Conservation (phyloP, 1,140 invertebrate species). For the Lucilia sericata region DNA sequence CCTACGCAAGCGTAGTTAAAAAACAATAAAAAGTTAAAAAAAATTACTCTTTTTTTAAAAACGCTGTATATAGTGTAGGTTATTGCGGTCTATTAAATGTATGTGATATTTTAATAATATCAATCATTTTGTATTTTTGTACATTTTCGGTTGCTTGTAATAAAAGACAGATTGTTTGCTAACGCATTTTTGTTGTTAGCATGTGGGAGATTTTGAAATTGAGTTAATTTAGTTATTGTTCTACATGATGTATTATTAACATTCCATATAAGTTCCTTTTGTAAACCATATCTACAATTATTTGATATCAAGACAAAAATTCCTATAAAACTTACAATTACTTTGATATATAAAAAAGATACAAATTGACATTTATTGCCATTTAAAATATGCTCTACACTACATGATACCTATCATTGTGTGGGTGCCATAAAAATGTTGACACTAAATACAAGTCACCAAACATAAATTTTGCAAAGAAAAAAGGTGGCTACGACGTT, state of each 20-base stretch:
- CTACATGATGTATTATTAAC: too few relatives aligned
- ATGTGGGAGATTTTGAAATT: too few relatives aligned
- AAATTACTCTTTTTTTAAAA: background rate
- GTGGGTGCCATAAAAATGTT: constrained; percentile 7
- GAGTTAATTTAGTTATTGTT: too few relatives aligned
- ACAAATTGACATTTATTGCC: constrained; percentile 39
- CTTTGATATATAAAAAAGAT: constrained; percentile 30
- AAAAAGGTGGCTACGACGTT: background rate
- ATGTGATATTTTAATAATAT: background rate
- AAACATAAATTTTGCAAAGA: background rate
- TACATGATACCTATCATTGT: background rate
- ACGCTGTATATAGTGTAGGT: background rate
- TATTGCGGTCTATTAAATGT: background rate
- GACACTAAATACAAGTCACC: background rate
- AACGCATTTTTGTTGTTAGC: too few relatives aligned
- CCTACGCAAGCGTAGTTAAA: background rate
- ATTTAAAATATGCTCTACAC: background rate
- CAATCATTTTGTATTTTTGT: background rate
- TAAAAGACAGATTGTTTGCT: too few relatives aligned
- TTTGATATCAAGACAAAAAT: background rate
- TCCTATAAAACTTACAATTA: background rate
- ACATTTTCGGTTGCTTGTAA: too few relatives aligned
- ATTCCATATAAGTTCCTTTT: background rate
- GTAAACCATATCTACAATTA: background rate
- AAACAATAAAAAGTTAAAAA: background rate